Evolutionary conservation across 2,888 invertebrate genomes (phyloP).

Genomic region (Drosophila pseudotalamancana): DNA sequence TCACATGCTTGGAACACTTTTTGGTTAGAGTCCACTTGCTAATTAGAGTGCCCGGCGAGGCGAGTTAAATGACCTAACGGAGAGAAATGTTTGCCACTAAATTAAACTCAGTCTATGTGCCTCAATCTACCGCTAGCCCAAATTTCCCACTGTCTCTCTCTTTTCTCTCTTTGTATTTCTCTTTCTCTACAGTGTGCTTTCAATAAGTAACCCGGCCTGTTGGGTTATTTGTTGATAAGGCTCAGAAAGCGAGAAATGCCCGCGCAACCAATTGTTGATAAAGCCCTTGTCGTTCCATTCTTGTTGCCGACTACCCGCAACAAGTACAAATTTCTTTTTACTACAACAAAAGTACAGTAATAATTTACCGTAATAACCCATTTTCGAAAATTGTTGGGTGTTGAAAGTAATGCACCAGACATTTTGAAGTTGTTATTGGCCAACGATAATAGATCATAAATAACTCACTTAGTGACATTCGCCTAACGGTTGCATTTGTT

Average conservation of each 20-base stretch:
- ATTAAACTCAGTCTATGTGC: not conserved
- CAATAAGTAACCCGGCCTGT: slow-evolving; percentile 20
- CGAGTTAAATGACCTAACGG: slow-evolving; percentile 67
- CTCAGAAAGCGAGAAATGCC: slow-evolving; percentile 29
- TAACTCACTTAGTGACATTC: slow-evolving; percentile 10
- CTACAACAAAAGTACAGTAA: slow-evolving; percentile 3
- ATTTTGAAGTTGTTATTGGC: slow-evolving; percentile 4
- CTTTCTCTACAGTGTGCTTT: not conserved
- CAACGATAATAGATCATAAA: slow-evolving; percentile 12
- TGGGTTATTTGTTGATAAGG: slow-evolving; percentile 52
- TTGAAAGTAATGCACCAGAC: slow-evolving; percentile 5
- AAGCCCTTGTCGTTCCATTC: slow-evolving; percentile 15
- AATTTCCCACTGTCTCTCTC: not conserved
- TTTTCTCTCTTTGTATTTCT: not conserved
- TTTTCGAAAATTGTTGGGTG: slow-evolving; percentile 4
- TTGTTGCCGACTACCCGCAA: slow-evolving; percentile 27
- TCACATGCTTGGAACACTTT: slow-evolving; percentile 34
- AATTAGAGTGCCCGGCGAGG: slow-evolving; percentile 49
- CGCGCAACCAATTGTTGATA: slow-evolving; percentile 34
- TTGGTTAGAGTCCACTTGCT: slow-evolving; percentile 59
- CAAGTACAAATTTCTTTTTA: not conserved
- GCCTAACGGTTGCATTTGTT: not conserved
- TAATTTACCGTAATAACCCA: not conserved
- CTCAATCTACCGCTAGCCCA: not conserved
- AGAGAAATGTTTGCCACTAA: slow-evolving; percentile 13